A percentile compares a stretch with the other conserved stretches of the same genome.
phyloP scores from a whole-genome alignment of 2,113 vertebrate species.

The Sitta europaea region DNA sequence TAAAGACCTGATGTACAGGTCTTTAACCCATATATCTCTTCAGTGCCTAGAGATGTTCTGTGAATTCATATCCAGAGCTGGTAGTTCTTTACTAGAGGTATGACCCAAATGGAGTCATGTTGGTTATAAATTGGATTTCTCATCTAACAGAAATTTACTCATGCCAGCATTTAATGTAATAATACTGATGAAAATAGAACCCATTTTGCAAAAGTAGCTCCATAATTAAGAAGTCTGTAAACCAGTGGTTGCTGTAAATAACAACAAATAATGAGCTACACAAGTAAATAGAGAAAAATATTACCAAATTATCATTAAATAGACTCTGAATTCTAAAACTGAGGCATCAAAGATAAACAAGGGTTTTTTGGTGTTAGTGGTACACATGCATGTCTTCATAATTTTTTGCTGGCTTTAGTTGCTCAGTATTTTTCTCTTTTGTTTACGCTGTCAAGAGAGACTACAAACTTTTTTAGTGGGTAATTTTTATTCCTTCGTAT shows the following conservation, averaged over 20 bases:
- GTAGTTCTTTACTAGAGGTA: not conserved
- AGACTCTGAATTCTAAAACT: not conserved
- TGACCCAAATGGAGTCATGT: not conserved
- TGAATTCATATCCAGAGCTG: not conserved
- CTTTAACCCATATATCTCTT: not conserved
- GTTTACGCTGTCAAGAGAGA: not conserved
- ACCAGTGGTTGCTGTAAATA: not conserved
- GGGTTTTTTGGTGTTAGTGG: not conserved
- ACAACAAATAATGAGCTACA: not conserved
- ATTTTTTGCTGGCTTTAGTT: not conserved
- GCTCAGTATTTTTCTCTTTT: not conserved
- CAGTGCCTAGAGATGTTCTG: not conserved
- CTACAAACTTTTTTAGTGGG: not conserved
- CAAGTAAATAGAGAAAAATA: not conserved
- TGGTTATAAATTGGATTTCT: not conserved
- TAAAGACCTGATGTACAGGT: not conserved
- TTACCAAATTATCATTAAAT: not conserved
- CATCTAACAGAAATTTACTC: not conserved
- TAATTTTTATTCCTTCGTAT: not conserved
- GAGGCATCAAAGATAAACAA: not conserved
- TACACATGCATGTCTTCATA: not conserved
- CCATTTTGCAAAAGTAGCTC: not conserved
- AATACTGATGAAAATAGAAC: not conserved
- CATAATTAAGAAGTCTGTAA: not conserved
- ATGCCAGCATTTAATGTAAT: not conserved